These are phyloP conservation scores for Siniperca chuatsi DNA, from an alignment of 2,113 vertebrate genomes.

Conservation along the genomic window DNA sequence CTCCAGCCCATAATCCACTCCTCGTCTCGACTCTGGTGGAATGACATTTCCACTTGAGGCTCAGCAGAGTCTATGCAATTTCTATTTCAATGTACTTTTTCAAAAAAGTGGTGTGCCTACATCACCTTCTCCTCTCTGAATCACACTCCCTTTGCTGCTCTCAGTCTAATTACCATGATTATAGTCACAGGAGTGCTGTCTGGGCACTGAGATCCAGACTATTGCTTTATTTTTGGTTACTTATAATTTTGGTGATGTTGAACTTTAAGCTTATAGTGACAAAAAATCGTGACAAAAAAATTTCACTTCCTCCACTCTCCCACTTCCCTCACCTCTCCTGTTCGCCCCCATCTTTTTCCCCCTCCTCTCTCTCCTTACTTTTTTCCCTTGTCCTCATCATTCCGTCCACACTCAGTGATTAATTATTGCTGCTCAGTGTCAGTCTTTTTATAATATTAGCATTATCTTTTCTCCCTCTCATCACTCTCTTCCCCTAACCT, in stretches of 20 bases:
- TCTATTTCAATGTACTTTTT: constrained; percentile 3
- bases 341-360: not conserved
- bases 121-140: constrained; percentile 18
- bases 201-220: constrained; percentile 34
- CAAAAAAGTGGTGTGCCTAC: not conserved
- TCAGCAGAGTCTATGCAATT: not conserved
- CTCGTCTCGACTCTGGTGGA: not conserved
- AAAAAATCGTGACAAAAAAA: constrained; percentile 30
- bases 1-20: not conserved
- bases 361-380: not conserved
- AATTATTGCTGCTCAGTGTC: constrained; percentile 61
- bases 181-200: constrained; percentile 10
- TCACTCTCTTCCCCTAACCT: constrained; percentile 27
- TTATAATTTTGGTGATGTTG: constrained; percentile 22
- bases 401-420: constrained; percentile 41
- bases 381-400: constrained; percentile 33
- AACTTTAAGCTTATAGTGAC: constrained; percentile 33
- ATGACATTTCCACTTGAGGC: constrained; percentile 9
- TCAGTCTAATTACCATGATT: constrained; percentile 37
- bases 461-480: constrained; percentile 40
- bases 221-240: constrained; percentile 15
- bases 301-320: not conserved
- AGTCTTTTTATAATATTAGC: constrained; percentile 51
- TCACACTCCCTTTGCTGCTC: constrained; percentile 16
- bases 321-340: not conserved